phyloP scores from a whole-genome alignment of 2,888 invertebrate species.

The Nycteola revayana region DNA sequence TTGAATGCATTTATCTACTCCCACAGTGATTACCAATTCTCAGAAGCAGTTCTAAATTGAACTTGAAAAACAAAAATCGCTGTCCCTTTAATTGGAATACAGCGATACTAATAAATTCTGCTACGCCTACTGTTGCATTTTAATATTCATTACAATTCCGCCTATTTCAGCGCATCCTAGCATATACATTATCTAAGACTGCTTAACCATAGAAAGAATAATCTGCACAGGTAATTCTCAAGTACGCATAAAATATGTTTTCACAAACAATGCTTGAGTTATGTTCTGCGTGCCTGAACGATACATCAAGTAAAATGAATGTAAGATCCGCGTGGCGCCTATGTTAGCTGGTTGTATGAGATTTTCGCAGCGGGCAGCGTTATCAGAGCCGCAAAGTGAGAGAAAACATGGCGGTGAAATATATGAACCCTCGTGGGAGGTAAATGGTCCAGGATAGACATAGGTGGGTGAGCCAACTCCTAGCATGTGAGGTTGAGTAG shows the following conservation, averaged over 20 bases:
- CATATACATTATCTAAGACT: constrained; percentile 20
- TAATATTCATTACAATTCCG: too few species aligned
- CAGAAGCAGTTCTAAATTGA: constrained; percentile 21
- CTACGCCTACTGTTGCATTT: constrained; percentile 14
- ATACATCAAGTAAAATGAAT: constrained; percentile 29
- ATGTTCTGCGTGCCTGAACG: constrained; percentile 11
- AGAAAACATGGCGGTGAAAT: constrained; percentile 23
- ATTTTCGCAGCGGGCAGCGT: constrained; percentile 20
- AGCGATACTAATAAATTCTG: constrained; percentile 17
- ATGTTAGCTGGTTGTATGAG: constrained; percentile 23
- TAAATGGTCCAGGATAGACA: constrained; percentile 43
- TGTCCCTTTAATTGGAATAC: constrained; percentile 32
- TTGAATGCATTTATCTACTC: constrained; percentile 47
- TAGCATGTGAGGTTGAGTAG: constrained; percentile 39
- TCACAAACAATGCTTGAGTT: constrained; percentile 30
- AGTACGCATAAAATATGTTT: constrained; percentile 27
- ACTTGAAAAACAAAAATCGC: constrained; percentile 27
- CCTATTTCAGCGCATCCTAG: constrained; percentile 11
- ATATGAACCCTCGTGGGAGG: constrained; percentile 43
- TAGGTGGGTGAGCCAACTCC: constrained; percentile 39
- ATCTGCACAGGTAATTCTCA: constrained; percentile 29
- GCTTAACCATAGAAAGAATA: constrained; percentile 32
- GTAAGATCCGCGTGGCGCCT: constrained; percentile 9
- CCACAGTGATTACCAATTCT: constrained; percentile 41
- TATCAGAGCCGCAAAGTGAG: constrained; percentile 5